phyloP scores from a whole-genome alignment of 2,113 vertebrate genomes.

The Athene cunicularia region DNA sequence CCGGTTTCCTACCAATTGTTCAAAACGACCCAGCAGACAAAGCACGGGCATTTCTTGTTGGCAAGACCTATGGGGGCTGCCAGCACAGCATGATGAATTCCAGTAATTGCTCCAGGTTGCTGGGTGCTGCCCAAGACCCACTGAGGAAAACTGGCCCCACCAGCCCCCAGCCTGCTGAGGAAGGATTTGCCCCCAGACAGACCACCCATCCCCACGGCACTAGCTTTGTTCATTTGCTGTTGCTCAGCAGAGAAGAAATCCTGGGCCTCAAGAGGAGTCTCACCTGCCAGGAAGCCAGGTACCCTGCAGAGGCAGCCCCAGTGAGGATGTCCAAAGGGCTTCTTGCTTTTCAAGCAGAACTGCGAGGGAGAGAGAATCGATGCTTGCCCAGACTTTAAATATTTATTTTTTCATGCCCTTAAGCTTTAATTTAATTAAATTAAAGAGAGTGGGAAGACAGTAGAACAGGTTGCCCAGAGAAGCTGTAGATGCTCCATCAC shows the following conservation, averaged over 20 bases:
- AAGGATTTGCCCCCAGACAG: neutral
- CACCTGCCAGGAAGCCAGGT: rapidly evolving
- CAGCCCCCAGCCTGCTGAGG: neutral
- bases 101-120: conserved; percentile 57
- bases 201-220: rapidly evolving
- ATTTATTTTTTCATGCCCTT: neutral
- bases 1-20: neutral
- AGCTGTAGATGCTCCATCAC: neutral
- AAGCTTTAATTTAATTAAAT: neutral
- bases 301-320: neutral
- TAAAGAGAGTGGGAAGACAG: neutral
- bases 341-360: neutral
- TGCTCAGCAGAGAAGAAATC: neutral
- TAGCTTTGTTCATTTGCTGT: neutral
- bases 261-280: neutral
- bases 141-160: neutral
- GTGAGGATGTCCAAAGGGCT: neutral
- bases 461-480: neutral
- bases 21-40: neutral
- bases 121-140: neutral
- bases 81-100: neutral
- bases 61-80: neutral
- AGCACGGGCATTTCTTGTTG: neutral
- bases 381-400: neutral
- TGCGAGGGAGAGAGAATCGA: neutral